A percentile compares a stretch with the other conserved stretches of the same genome.
Evolutionary conservation across 92 coral and sea anemone genomes (phyloP).

Genomic region (Zoanthus gigantus): DNA sequence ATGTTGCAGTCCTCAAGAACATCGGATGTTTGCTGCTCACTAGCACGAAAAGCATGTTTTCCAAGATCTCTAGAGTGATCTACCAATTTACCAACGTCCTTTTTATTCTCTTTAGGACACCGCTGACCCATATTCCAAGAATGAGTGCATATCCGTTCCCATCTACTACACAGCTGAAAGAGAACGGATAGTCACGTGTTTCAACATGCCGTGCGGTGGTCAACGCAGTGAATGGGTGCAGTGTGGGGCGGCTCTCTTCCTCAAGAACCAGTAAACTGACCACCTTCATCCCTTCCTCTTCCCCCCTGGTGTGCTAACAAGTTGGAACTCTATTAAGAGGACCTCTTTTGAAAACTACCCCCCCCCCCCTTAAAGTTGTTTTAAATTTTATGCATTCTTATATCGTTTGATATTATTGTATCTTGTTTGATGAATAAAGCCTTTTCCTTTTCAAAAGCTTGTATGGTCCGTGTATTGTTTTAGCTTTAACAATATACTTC

Average conservation of each 20-base stretch:
- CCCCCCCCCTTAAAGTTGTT: neutral
- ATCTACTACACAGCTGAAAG: conserved; percentile 96
- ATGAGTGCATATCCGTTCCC: conserved; percentile 93
- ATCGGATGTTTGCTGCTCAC: too few species aligned
- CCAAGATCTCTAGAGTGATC: too few species aligned
- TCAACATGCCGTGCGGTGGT: conserved; percentile 95
- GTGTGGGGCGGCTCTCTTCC: conserved; percentile 97
- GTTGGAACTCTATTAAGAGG: neutral
- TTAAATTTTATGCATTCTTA: neutral
- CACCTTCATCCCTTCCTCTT: neutral
- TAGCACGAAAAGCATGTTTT: too few species aligned
- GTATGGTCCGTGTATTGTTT: neutral
- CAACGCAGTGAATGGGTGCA: conserved; percentile 93
- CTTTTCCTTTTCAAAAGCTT: neutral
- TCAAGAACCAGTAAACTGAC: conserved; percentile 80
- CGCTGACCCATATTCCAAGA: conserved; percentile 89
- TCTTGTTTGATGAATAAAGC: neutral
- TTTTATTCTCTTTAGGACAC: conserved; percentile 64
- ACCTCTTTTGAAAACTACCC: neutral
- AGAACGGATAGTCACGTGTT: conserved; percentile 91
- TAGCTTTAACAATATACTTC: too few species aligned
- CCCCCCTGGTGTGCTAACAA: neutral
- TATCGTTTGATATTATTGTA: neutral
- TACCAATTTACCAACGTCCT: neutral
- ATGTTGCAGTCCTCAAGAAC: too few species aligned